A percentile compares a stretch with the other conserved stretches of the same genome.
phyloP scores from a whole-genome alignment of 1,140 invertebrate genomes.

The Dryas iulia region DNA sequence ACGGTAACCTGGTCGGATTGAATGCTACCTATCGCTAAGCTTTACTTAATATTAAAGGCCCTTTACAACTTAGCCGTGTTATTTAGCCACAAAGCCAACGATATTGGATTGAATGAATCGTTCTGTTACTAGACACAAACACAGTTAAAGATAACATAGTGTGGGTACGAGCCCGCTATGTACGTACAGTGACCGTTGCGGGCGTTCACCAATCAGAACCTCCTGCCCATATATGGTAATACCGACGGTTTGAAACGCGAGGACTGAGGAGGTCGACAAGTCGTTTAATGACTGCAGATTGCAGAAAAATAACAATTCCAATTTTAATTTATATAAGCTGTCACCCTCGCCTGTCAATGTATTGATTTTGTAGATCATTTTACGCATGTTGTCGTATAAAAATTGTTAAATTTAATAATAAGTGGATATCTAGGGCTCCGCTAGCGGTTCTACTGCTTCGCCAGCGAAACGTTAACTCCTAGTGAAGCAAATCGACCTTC shows the following conservation, averaged over 20 bases:
- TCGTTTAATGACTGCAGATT: conserved; percentile 41
- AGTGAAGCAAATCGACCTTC: conserved; percentile 70
- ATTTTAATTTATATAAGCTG: conserved; percentile 53
- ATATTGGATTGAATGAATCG: conserved; percentile 60
- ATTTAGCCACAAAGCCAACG: conserved; percentile 35
- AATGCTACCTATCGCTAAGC: conserved; percentile 19
- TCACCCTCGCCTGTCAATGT: conserved; percentile 24
- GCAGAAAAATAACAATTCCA: conserved; percentile 57
- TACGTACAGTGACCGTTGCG: conserved; percentile 62
- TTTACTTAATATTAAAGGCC: conserved; percentile 1
- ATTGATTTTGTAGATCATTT: conserved; percentile 50
- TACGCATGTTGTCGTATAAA: conserved; percentile 34
- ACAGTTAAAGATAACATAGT: conserved; percentile 39
- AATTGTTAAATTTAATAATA: conserved; percentile 43
- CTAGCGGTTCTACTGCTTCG: conserved; percentile 38
- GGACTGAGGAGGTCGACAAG: conserved; percentile 62
- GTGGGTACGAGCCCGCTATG: conserved; percentile 46
- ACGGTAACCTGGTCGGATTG: conserved; percentile 27
- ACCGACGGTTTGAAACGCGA: conserved; percentile 75
- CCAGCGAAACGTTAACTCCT: conserved; percentile 50
- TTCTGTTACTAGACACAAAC: conserved; percentile 55
- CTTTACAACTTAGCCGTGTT: conserved; percentile 35
- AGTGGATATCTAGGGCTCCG: not conserved
- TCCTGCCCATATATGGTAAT: conserved; percentile 90
- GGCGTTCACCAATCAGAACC: conserved; percentile 82